These are phyloP conservation scores for Myocastor coypus DNA, from an alignment of 2,113 vertebrate genomes.

Conservation along the genomic window DNA sequence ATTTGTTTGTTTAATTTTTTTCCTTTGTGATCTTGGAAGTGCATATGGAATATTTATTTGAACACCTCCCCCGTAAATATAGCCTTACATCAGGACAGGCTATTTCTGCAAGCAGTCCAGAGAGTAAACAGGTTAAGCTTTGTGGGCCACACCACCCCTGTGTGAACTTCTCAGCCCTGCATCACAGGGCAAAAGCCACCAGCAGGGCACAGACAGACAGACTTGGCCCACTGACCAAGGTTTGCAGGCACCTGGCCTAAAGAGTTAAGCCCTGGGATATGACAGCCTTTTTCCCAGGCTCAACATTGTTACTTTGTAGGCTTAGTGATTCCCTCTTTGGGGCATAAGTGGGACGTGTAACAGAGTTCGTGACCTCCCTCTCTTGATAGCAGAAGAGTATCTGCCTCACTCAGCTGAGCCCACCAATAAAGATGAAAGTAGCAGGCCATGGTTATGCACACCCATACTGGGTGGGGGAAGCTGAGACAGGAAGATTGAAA, in stretches of 20 bases:
- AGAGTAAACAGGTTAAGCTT: background rate
- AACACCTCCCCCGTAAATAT: background rate
- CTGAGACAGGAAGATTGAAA: background rate
- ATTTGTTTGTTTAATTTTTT: background rate
- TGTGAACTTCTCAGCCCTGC: background rate
- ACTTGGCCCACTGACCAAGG: background rate
- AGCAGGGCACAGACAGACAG: background rate
- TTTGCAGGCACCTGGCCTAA: background rate
- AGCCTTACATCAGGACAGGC: background rate
- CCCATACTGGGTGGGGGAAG: background rate
- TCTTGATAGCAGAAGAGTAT: background rate
- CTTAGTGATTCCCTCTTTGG: background rate
- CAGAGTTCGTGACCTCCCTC: background rate
- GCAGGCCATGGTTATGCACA: background rate
- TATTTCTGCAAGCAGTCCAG: background rate
- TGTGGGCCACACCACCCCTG: background rate
- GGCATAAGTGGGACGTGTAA: background rate
- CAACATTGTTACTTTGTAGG: background rate
- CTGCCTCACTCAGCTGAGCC: background rate
- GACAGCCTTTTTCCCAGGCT: background rate
- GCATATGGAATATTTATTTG: background rate
- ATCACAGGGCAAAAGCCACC: background rate
- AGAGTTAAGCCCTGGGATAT: background rate
- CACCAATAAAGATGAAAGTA: background rate
- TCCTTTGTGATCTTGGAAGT: background rate